Percentiles rank a stretch among this genome's conserved stretches.
These are phyloP conservation scores for Amiota communis DNA, from an alignment of 2,888 invertebrate genomes.

Conservation along the genomic window DNA sequence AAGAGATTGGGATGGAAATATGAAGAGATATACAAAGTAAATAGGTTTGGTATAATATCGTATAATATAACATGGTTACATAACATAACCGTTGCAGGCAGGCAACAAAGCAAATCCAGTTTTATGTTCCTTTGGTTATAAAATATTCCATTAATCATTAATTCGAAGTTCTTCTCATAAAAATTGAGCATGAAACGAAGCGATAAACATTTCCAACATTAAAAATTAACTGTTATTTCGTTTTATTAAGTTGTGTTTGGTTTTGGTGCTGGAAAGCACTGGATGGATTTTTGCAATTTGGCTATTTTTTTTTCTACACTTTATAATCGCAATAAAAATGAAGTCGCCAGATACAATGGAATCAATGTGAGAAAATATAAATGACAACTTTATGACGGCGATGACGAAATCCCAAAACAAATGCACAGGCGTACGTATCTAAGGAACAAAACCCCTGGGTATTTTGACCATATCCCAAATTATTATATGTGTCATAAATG, in stretches of 20 bases:
- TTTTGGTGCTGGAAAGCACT: not conserved
- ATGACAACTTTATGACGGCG: slow-evolving; percentile 69
- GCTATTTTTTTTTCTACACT: not conserved
- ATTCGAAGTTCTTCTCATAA: slow-evolving; percentile 38
- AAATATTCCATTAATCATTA: slow-evolving; percentile 54
- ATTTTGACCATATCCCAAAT: too few relatives aligned
- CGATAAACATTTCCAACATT: slow-evolving; percentile 15
- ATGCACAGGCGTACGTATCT: not conserved
- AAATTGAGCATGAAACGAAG: slow-evolving; percentile 12
- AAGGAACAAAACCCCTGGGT: too few relatives aligned
- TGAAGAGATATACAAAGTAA: too few relatives aligned
- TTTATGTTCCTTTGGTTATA: slow-evolving; percentile 31
- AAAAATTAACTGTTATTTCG: slow-evolving; percentile 19
- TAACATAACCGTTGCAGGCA: not conserved
- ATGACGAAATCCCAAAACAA: slow-evolving; percentile 58
- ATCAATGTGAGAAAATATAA: slow-evolving; percentile 43
- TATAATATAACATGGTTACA: too few relatives aligned
- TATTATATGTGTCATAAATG: too few relatives aligned
- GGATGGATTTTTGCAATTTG: not conserved
- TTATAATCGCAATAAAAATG: slow-evolving; percentile 26
- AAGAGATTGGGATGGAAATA: too few relatives aligned
- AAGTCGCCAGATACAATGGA: too few relatives aligned
- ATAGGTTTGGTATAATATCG: too few relatives aligned
- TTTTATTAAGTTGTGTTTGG: slow-evolving; percentile 2
- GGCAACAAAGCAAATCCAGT: slow-evolving; percentile 16